Conservation (phyloP, 2,888 invertebrate genomes). For the Ectobius pallidus region DNA sequence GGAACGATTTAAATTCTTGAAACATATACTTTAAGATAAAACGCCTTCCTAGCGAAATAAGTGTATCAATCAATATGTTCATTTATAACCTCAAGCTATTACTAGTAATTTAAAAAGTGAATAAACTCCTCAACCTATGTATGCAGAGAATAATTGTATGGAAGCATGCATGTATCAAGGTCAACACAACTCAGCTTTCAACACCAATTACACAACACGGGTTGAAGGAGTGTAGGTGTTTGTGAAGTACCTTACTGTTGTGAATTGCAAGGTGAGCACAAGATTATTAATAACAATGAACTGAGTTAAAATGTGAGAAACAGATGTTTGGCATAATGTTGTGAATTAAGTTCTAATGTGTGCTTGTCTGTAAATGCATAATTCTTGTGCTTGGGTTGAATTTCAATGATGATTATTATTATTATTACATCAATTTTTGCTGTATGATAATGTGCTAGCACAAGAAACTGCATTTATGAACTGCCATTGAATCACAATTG, state of each 20-base stretch:
- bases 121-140: conserved; percentile 4
- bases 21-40: too few relatives aligned
- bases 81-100: background rate
- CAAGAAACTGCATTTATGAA: background rate
- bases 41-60: too few relatives aligned
- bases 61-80: too few relatives aligned
- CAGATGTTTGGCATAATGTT: background rate
- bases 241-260: background rate
- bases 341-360: background rate
- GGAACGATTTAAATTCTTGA: too few relatives aligned
- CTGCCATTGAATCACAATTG: background rate
- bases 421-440: too few relatives aligned
- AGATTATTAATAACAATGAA: too few relatives aligned
- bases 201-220: conserved; percentile 16
- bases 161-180: conserved; percentile 3
- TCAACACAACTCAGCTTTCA: background rate
- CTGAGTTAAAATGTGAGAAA: background rate
- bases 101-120: background rate
- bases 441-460: background rate
- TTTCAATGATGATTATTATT: too few relatives aligned
- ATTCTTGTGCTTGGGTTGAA: background rate
- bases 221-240: background rate
- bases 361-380: background rate
- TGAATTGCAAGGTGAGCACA: background rate
- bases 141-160: conserved; percentile 6